Evolutionary conservation across 2,888 invertebrate species (phyloP).

Genomic region (Pristionchus entomophagus): DNA sequence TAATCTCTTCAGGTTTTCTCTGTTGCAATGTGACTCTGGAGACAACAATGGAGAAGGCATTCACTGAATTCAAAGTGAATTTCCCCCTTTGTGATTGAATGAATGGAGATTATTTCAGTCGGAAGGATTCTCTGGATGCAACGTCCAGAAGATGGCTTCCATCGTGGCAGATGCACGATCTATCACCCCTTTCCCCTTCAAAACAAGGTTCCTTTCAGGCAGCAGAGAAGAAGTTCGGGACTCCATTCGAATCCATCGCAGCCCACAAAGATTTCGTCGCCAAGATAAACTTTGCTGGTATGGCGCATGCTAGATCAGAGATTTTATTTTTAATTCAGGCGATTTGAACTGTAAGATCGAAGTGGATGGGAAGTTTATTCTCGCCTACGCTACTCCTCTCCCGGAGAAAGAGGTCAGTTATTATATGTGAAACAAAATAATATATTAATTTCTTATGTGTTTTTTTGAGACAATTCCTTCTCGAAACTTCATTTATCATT

Average conservation of each 20-base stretch:
- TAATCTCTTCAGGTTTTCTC: conserved; percentile 59
- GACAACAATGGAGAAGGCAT: conserved; percentile 62
- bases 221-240: conserved; percentile 62
- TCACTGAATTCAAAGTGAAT: conserved; percentile 52
- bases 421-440: too few species aligned
- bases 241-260: conserved; percentile 62
- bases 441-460: background rate
- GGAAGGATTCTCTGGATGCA: conserved; percentile 61
- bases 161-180: conserved; percentile 60
- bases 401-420: conserved; percentile 56
- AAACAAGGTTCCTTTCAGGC: conserved; percentile 47
- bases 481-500: background rate
- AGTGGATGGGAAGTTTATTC: conserved; percentile 65
- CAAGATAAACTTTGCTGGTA: conserved; percentile 62
- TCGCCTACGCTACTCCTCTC: conserved; percentile 63
- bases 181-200: background rate
- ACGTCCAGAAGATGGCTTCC: conserved; percentile 67
- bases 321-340: conserved; percentile 12
- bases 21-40: conserved; percentile 67
- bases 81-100: background rate
- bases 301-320: background rate
- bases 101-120: conserved; percentile 5
- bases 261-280: conserved; percentile 67
- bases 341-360: conserved; percentile 68
- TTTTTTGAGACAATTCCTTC: background rate